Conservation (phyloP, 2,113 vertebrate genomes). For the Probosciger aterrimus region DNA sequence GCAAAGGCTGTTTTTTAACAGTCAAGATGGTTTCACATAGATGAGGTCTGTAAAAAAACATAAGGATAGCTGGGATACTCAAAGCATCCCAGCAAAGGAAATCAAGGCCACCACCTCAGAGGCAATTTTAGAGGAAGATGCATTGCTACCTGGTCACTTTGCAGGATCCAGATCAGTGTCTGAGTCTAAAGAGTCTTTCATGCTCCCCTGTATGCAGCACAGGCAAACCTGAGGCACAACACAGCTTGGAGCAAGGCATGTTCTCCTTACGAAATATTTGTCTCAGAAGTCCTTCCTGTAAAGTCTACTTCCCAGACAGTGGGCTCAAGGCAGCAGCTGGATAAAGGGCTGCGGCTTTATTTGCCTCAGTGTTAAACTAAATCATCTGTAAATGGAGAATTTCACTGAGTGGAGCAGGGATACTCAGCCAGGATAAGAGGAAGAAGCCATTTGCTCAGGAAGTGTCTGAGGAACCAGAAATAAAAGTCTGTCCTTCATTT, state of each 20-base stretch:
- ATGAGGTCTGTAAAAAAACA: neutral
- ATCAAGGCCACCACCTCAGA: neutral
- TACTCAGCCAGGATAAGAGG: neutral
- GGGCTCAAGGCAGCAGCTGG: neutral
- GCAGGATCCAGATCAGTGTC: neutral
- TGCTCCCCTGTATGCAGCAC: accelerated
- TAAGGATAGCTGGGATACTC: neutral
- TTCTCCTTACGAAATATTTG: neutral
- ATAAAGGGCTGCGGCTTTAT: neutral
- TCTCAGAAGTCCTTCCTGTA: neutral
- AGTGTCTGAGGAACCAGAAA: constrained; percentile 19
- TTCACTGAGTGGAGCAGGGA: neutral
- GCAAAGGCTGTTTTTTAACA: neutral
- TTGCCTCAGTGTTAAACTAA: neutral
- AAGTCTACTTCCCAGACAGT: neutral
- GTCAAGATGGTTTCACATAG: neutral
- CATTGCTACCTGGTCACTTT: neutral
- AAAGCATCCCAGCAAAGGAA: neutral
- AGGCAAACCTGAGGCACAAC: neutral
- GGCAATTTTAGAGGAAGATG: neutral
- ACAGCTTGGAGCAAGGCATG: neutral
- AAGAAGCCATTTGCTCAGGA: neutral
- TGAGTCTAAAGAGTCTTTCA: neutral
- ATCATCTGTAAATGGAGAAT: neutral
- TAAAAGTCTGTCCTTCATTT: constrained; percentile 26